Evolutionary conservation across 1,140 invertebrate species (phyloP).

Genomic region (Trissolcus basalis): DNA sequence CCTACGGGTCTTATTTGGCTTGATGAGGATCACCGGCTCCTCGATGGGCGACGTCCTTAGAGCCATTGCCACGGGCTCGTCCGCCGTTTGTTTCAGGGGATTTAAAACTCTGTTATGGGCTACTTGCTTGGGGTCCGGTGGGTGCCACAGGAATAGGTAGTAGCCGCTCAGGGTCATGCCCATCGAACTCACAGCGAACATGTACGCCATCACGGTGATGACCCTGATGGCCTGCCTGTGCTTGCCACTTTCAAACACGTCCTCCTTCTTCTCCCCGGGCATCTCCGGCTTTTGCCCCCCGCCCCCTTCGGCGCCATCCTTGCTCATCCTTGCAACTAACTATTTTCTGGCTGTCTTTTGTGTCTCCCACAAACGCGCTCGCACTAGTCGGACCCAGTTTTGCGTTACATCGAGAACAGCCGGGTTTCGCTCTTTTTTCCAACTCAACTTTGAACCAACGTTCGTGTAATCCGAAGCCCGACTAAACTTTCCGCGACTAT

Average conservation of each 20-base stretch:
- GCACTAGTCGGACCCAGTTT: not conserved
- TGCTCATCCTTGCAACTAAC: conserved; percentile 52
- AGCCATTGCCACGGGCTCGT: conserved; percentile 18
- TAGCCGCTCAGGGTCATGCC: conserved; percentile 88
- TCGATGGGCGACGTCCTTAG: conserved; percentile 24
- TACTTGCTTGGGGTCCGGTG: conserved; percentile 73
- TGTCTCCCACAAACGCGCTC: not conserved
- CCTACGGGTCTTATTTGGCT: conserved; percentile 2
- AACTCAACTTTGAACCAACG: conserved; percentile 29
- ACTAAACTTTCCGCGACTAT: conserved; percentile 34
- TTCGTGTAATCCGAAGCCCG: conserved; percentile 53
- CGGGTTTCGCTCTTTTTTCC: conserved; percentile 6
- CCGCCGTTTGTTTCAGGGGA: conserved; percentile 21
- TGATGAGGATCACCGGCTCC: conserved; percentile 12
- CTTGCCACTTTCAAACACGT: conserved; percentile 69
- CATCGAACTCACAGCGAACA: conserved; percentile 86
- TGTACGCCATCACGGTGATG: conserved; percentile 87
- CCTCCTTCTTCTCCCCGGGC: conserved; percentile 57
- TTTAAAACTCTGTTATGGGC: conserved; percentile 10
- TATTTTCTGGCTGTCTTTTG: not conserved
- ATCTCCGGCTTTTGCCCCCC: conserved; percentile 9
- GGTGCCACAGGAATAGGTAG: conserved; percentile 90
- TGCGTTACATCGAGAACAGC: conserved; percentile 8
- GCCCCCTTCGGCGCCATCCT: conserved; percentile 29
- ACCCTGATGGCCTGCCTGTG: conserved; percentile 81